phyloP scores from a whole-genome alignment of 2,797 vertebrate genomes.

The Lemur catta region DNA sequence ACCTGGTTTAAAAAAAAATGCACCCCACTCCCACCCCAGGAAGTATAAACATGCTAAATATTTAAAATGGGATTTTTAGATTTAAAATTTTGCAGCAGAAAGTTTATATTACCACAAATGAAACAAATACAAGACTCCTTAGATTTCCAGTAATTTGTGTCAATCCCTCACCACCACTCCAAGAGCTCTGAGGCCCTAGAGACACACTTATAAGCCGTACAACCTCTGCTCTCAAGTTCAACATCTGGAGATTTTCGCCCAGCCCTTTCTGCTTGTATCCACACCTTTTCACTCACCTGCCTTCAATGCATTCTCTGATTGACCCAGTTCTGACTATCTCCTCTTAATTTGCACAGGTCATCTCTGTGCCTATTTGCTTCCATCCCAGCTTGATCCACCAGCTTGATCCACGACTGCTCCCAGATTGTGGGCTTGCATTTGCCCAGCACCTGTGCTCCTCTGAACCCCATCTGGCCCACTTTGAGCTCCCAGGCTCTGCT shows the following conservation, averaged over 20 bases:
- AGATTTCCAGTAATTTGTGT: background rate
- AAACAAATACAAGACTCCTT: background rate
- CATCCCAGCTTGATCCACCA: slow-evolving; percentile 8
- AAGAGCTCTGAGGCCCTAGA: background rate
- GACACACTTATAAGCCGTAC: background rate
- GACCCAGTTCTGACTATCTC: background rate
- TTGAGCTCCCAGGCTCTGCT: background rate
- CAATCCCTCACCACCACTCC: background rate
- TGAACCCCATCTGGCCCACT: slow-evolving; percentile 38
- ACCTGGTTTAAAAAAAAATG: background rate
- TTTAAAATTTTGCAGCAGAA: background rate
- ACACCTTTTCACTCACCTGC: background rate
- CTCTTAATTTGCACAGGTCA: background rate
- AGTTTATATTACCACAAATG: background rate
- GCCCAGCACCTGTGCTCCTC: slow-evolving; percentile 11
- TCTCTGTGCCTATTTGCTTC: background rate
- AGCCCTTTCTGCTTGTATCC: background rate
- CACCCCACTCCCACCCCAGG: background rate
- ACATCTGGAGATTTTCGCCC: background rate
- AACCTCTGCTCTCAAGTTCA: background rate
- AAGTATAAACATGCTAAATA: background rate
- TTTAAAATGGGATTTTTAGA: background rate
- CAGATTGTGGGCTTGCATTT: background rate
- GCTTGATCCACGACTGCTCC: background rate
- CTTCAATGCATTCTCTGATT: background rate